Conservation (phyloP, 2,113 vertebrate genomes). For the Tachuris rubrigastra region DNA sequence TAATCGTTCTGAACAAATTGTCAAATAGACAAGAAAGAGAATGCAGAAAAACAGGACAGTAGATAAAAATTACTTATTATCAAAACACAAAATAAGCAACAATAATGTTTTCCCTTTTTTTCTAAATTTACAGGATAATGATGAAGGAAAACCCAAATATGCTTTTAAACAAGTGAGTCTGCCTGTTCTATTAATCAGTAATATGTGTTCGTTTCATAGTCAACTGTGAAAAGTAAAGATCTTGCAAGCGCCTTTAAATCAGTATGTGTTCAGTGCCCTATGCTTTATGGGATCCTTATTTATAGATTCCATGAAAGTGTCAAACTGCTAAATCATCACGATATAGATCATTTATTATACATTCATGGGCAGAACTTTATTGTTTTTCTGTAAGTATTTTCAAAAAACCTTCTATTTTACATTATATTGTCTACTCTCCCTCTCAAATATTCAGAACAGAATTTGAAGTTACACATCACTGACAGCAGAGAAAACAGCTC, state of each 20-base stretch:
- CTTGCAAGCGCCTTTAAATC: not conserved
- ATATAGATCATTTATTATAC: not conserved
- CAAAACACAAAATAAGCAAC: not conserved
- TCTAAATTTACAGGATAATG: slow-evolving; percentile 8
- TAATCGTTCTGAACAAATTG: not conserved
- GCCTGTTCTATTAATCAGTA: not conserved
- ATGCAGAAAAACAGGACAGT: not conserved
- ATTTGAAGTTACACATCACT: not conserved
- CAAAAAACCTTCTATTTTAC: not conserved
- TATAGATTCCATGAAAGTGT: not conserved
- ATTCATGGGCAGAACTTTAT: not conserved
- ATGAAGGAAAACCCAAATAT: not conserved
- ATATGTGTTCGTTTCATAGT: not conserved
- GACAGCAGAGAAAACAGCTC: not conserved
- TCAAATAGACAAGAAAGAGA: not conserved
- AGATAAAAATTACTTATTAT: not conserved
- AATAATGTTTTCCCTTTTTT: not conserved
- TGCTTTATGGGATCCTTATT: not conserved
- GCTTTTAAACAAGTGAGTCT: slow-evolving; percentile 22
- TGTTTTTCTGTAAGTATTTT: not conserved
- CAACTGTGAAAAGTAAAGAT: not conserved
- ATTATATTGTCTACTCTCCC: not conserved
- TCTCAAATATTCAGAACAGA: not conserved
- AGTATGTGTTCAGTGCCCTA: not conserved
- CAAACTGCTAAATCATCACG: not conserved